Evolutionary conservation across 1,140 invertebrate species (phyloP).

Genomic region (Drosophila trapezifrons): DNA sequence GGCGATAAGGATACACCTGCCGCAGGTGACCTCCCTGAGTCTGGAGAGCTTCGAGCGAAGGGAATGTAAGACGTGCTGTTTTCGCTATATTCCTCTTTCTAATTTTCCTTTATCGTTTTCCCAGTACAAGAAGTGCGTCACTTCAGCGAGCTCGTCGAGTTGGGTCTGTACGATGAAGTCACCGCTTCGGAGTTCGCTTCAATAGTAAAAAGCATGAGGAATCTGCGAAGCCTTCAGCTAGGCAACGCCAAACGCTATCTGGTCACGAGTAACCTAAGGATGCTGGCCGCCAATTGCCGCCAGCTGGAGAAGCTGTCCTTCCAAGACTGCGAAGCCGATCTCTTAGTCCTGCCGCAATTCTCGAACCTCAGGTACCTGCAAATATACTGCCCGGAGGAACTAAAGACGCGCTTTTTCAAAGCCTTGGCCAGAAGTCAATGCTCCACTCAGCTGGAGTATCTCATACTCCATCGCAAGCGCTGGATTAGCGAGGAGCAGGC

Average conservation of each 20-base stretch:
- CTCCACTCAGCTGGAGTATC: conserved; percentile 46
- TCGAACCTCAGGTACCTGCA: conserved; percentile 58
- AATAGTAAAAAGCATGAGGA: conserved; percentile 50
- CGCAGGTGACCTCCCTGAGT: conserved; percentile 49
- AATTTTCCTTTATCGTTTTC: too few species aligned
- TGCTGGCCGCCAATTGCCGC: conserved; percentile 48
- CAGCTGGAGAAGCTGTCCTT: conserved; percentile 61
- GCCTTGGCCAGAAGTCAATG: conserved; percentile 37
- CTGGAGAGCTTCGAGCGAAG: conserved; percentile 63
- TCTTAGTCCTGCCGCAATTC: conserved; percentile 53
- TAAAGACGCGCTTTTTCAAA: conserved; percentile 59
- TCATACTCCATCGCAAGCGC: conserved; percentile 63
- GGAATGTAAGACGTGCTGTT: conserved; percentile 42
- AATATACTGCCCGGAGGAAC: conserved; percentile 61
- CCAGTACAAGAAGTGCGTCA: conserved; percentile 65
- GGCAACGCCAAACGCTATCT: conserved; percentile 62
- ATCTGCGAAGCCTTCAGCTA: conserved; percentile 53
- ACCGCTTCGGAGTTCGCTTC: conserved; percentile 56
- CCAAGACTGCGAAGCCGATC: conserved; percentile 64
- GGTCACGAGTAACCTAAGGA: conserved; percentile 57
- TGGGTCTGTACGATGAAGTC: conserved; percentile 63
- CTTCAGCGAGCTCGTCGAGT: conserved; percentile 57
- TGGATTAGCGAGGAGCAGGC: conserved; percentile 71
- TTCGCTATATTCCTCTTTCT: neutral
- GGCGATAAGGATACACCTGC: conserved; percentile 47